Percentiles rank a stretch among this genome's conserved stretches.
These are phyloP conservation scores for Hecatera dysodea DNA, from an alignment of 2,888 invertebrate genomes.

Conservation along the genomic window DNA sequence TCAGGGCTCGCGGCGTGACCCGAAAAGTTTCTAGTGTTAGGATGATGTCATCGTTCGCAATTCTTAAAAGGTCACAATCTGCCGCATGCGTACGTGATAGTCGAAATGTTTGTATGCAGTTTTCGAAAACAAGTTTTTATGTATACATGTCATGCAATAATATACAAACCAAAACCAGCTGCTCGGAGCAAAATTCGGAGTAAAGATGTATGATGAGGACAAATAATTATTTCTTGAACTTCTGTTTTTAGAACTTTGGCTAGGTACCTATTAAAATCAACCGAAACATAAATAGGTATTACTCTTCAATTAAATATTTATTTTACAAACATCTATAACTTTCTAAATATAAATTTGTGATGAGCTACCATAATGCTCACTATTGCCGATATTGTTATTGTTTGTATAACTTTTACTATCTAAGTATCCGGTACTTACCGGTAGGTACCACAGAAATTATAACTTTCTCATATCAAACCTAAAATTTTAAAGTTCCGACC, in stretches of 20 bases:
- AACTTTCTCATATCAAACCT: no score
- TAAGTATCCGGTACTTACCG: no score
- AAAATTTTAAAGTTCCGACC: no score
- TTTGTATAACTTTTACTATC: no score
- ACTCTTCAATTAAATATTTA: no score
- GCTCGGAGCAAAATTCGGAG: background rate
- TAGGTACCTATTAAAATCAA: background rate
- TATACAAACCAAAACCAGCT: background rate
- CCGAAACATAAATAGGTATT: background rate
- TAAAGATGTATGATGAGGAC: background rate
- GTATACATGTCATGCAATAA: background rate
- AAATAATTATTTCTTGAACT: background rate
- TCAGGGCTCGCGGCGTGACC: no score
- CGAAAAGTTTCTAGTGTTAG: background rate
- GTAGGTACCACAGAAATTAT: no score
- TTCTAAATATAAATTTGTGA: no score
- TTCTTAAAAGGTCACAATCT: background rate
- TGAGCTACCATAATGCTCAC: no score
- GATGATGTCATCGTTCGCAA: conserved; percentile 1
- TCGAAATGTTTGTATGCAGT: background rate
- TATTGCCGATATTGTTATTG: no score
- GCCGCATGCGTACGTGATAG: background rate
- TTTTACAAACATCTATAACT: no score
- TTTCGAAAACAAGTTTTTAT: conserved; percentile 3
- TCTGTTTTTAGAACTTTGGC: background rate